Conservation (phyloP, 2,888 invertebrate genomes). For the Xestobium rufovillosum region DNA sequence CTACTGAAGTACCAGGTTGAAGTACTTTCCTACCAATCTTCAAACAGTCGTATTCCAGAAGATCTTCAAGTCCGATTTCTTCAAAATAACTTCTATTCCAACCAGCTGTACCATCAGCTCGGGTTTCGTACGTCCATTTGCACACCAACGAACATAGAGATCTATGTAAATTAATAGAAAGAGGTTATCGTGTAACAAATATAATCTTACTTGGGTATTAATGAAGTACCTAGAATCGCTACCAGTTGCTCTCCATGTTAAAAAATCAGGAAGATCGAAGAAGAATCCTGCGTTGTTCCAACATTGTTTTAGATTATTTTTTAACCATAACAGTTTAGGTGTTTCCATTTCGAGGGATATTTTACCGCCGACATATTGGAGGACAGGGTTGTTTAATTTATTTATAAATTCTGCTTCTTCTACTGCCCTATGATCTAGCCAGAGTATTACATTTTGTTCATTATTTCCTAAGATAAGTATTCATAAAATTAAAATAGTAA, state of each 20-base stretch:
- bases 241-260: constrained; percentile 88
- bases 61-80: constrained; percentile 66
- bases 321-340: constrained; percentile 90
- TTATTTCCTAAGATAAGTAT: constrained; percentile 52
- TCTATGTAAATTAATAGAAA: constrained; percentile 42
- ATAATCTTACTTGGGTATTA: not conserved
- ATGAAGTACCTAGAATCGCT: constrained; percentile 56
- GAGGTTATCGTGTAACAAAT: constrained; percentile 7
- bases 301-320: constrained; percentile 55
- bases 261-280: constrained; percentile 88
- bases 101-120: constrained; percentile 46
- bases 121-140: constrained; percentile 86
- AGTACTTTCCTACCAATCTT: constrained; percentile 63
- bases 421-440: constrained; percentile 88
- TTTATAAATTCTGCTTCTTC: constrained; percentile 77
- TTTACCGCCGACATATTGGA: constrained; percentile 83
- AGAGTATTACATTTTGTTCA: constrained; percentile 78
- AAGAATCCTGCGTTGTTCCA: constrained; percentile 69
- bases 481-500: too few species aligned
- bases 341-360: constrained; percentile 96
- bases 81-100: constrained; percentile 72
- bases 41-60: constrained; percentile 56
- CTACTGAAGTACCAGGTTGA: constrained; percentile 66
- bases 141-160: constrained; percentile 89
- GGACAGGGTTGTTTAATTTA: constrained; percentile 60